Base-by-base conservation (phyloP, 2,113 vertebrate species). In the Periophthalmodon schlosseri region DNA sequence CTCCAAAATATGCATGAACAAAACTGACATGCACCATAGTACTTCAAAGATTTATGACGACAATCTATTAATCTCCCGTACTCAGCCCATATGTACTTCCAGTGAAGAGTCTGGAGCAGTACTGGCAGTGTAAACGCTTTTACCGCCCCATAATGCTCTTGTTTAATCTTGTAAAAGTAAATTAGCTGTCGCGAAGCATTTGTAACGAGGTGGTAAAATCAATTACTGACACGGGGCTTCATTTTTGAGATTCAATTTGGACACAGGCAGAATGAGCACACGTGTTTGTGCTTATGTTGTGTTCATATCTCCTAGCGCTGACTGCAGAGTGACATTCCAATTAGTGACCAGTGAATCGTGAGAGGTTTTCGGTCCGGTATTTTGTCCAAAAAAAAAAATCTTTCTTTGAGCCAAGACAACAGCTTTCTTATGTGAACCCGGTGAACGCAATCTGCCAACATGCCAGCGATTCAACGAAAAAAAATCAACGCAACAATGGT, bases 301-400 rank as follows among this genome's bases (percentile, higher is more conserved):
- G 80, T 82, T 91, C 88, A 88, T 87, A 87, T 89, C 80, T 74
- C 72, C 18, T 12, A 73, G 73, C 65, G 9, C 8, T 21, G 52
- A 15, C 73, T 39, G 77, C 21, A 56, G 89, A 92, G 77, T 90
- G 91, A 93, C 90, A 91, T 88, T 92, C 88, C 88, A 92, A 93
- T 93, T 93, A 93, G 89, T 81, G 86, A 75, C 88, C 88, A 91
- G 84, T 91, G 91, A 93, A 88, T 92, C 87, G 91, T 91, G 88
- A 89, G 88, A 79, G 57, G 84, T 82, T 89, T 28, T 77, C 66
- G 82, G 79, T 80, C 83, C 82, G 86, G 86, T 57, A 70, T 69
- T 75, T 49, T 16, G 36, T 47, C 80, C 74, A 60, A 80, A 13
- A 12, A 12, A 13, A 58, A 23, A 23, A 23, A 23, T 2, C 3